phyloP scores from a whole-genome alignment of 2,888 invertebrate species.

The Cephus nigrinus region DNA sequence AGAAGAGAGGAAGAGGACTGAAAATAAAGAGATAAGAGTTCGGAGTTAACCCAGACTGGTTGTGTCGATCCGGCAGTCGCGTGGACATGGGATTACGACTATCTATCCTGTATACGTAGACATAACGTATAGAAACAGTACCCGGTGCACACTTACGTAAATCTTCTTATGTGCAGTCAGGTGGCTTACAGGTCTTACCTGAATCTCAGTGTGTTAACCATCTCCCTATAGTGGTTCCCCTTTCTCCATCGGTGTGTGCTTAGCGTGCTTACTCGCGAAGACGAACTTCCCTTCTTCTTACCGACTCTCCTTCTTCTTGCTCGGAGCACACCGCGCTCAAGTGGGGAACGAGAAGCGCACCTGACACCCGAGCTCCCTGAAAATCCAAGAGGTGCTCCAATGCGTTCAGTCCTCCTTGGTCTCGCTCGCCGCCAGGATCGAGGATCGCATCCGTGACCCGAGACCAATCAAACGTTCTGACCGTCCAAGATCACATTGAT shows the following conservation, averaged over 20 bases:
- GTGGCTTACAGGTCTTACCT: background rate
- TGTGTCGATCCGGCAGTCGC: slow-evolving; percentile 28
- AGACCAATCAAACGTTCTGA: background rate
- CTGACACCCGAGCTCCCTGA: slow-evolving; percentile 44
- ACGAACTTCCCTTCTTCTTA: slow-evolving; percentile 19
- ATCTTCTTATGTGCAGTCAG: background rate
- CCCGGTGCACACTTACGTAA: background rate
- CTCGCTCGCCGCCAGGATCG: slow-evolving; percentile 31
- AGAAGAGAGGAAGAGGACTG: slow-evolving; percentile 26
- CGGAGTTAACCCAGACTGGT: slow-evolving; percentile 34
- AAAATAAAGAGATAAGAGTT: slow-evolving; percentile 27
- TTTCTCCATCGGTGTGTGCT: background rate
- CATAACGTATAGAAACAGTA: background rate
- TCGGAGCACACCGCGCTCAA: slow-evolving; percentile 10
- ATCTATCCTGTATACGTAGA: background rate
- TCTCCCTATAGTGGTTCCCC: background rate
- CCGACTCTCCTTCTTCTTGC: slow-evolving; percentile 15
- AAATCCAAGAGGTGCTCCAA: slow-evolving; percentile 42
- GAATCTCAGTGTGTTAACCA: background rate
- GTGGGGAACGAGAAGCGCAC: slow-evolving; percentile 34
- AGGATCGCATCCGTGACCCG: background rate
- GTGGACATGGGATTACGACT: slow-evolving; percentile 28
- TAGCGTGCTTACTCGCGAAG: background rate
- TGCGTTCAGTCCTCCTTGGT: slow-evolving; percentile 34
- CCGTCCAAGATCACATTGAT: background rate